Evolutionary conservation across 2,113 vertebrate genomes (phyloP).

Genomic region (Malaclemys terrapin): DNA sequence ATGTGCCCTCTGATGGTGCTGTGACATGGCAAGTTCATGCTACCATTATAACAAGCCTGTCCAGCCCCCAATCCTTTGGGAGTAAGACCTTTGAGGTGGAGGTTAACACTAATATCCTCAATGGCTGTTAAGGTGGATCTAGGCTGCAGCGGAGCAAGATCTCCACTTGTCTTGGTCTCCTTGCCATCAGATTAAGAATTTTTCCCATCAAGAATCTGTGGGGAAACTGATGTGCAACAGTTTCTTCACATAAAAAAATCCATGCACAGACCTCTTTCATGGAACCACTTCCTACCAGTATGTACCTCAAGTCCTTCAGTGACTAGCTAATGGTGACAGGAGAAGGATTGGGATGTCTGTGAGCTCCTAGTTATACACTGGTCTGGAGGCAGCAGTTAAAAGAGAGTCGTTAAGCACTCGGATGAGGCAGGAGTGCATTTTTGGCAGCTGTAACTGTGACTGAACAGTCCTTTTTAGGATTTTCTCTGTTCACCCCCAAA

Average conservation of each 20-base stretch:
- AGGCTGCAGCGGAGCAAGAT: not conserved
- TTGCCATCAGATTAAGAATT: not conserved
- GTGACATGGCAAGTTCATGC: not conserved
- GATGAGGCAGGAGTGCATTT: not conserved
- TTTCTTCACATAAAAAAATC: not conserved
- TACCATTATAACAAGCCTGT: not conserved
- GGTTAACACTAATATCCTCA: not conserved
- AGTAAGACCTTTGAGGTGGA: not conserved
- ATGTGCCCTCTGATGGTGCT: not conserved
- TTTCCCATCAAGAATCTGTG: not conserved
- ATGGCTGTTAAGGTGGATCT: not conserved
- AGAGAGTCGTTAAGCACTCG: not conserved
- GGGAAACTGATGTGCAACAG: not conserved
- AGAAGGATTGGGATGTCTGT: not conserved
- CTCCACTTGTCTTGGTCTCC: not conserved
- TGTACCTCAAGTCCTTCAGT: no score
- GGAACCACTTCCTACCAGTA: no score
- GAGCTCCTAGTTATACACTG: not conserved
- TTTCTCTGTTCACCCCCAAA: not conserved
- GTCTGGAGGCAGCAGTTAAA: not conserved
- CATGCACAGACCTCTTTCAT: not conserved
- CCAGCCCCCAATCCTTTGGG: not conserved
- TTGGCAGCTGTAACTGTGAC: not conserved
- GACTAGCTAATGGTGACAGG: not conserved
- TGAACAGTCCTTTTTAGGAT: not conserved